A percentile compares a stretch with the other conserved stretches of the same genome.
Evolutionary conservation across 2,113 vertebrate species (phyloP).

Genomic region (Fulmarus glacialis): DNA sequence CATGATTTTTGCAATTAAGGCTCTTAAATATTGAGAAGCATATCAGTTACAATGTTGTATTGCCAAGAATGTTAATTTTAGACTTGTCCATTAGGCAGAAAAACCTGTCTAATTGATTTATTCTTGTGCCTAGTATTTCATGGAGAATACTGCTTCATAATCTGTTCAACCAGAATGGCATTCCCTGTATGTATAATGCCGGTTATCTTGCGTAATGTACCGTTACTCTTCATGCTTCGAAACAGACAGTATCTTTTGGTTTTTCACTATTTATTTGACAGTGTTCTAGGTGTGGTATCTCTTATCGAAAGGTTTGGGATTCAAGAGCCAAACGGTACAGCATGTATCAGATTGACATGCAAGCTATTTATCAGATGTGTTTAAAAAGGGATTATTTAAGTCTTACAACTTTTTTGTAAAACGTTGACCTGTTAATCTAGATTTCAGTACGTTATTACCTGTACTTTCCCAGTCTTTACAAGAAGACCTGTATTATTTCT

Average conservation of each 20-base stretch:
- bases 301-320: conserved; percentile 4
- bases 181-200: conserved; percentile 62
- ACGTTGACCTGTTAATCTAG: conserved; percentile 29
- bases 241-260: conserved; percentile 35
- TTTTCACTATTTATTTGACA: conserved; percentile 72
- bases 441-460: background rate
- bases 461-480: conserved; percentile 30
- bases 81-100: conserved; percentile 66
- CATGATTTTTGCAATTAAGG: conserved; percentile 68
- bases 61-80: conserved; percentile 77
- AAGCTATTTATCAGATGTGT: conserved; percentile 45
- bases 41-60: conserved; percentile 71
- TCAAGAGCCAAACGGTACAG: conserved; percentile 40
- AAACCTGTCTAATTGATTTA: conserved; percentile 63
- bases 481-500: conserved; percentile 29
- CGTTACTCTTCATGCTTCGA: conserved; percentile 66
- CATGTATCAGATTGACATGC: conserved; percentile 10
- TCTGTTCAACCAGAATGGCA: conserved; percentile 49
- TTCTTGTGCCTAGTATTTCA: conserved; percentile 72
- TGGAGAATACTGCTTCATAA: conserved; percentile 62
- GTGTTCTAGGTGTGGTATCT: conserved; percentile 38
- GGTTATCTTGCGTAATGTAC: conserved; percentile 64
- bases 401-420: conserved; percentile 33
- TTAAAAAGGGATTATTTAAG: conserved; percentile 60
- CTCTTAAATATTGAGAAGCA: conserved; percentile 69